A percentile compares a stretch with the other conserved stretches of the same genome.
phyloP scores from a whole-genome alignment of 2,888 invertebrate species.

The Lagria hirta region DNA sequence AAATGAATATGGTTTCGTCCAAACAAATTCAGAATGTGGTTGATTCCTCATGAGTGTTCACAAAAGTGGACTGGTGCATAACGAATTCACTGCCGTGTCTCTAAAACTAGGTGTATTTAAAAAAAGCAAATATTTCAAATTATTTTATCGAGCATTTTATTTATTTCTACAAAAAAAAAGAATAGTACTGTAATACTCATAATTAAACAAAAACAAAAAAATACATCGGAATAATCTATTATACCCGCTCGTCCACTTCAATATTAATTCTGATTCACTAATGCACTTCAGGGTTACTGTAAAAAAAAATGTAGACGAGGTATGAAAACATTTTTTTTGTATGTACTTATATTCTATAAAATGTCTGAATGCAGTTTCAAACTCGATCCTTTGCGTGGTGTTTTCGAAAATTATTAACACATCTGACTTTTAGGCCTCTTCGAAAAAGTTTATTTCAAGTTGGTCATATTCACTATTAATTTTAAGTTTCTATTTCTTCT shows the following conservation, averaged over 20 bases:
- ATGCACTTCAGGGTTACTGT: slow-evolving; percentile 5
- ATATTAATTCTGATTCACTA: slow-evolving; percentile 5
- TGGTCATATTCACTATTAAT: slow-evolving; percentile 13
- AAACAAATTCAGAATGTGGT: slow-evolving; percentile 4
- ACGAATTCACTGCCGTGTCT: slow-evolving; percentile 6
- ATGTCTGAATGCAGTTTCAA: slow-evolving; percentile 15
- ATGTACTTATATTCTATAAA: slow-evolving; percentile 9
- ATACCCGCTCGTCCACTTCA: slow-evolving; percentile 5
- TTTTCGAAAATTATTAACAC: slow-evolving; percentile 17
- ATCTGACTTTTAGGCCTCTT: slow-evolving; percentile 16
- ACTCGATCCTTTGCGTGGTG: slow-evolving; percentile 13
- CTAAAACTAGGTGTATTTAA: slow-evolving; percentile 7
- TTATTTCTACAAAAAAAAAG: slow-evolving; percentile 6
- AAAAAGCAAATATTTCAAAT: slow-evolving; percentile 7
- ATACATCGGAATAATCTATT: slow-evolving; percentile 5
- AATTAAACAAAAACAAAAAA: slow-evolving; percentile 5
- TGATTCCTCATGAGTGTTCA: slow-evolving; percentile 8
- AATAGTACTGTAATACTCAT: slow-evolving; percentile 5
- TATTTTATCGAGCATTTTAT: too few relatives aligned
- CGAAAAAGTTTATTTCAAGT: slow-evolving; percentile 15
- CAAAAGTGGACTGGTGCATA: slow-evolving; percentile 9
- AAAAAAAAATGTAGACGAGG: slow-evolving; percentile 2
- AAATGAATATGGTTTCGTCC: slow-evolving; percentile 6
- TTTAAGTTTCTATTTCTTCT: slow-evolving; percentile 19
- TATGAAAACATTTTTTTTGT: slow-evolving; percentile 4